Evolutionary conservation across 1,140 invertebrate species (phyloP).

Genomic region (Leptonema lineaticorne): DNA sequence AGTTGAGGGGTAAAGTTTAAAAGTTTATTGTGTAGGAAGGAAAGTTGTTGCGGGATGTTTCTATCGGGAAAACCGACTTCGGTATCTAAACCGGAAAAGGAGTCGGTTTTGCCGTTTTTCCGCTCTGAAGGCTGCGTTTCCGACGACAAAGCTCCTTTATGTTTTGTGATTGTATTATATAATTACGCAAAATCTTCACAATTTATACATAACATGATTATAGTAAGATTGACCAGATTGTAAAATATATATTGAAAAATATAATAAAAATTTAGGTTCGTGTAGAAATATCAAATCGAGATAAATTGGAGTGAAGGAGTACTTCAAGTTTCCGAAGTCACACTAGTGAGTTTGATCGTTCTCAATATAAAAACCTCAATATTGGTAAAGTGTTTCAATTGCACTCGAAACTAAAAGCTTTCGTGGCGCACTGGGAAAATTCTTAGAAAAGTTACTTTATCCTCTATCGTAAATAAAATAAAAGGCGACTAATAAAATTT

Average conservation of each 20-base stretch:
- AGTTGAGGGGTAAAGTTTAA: neutral
- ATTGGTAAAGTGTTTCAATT: neutral
- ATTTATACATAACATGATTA: no score
- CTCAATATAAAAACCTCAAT: neutral
- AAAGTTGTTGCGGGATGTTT: neutral
- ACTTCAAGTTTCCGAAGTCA: neutral
- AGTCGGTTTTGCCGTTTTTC: neutral
- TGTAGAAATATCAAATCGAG: no score
- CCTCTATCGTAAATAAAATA: neutral
- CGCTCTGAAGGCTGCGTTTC: slow-evolving; percentile 2
- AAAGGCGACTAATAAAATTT: no score
- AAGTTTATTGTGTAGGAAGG: neutral
- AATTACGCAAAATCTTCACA: no score
- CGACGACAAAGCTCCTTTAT: no score
- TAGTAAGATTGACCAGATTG: no score
- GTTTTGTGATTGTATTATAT: no score
- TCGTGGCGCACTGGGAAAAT: neutral
- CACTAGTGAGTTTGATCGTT: neutral
- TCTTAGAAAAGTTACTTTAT: neutral
- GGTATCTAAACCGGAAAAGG: slow-evolving; percentile 1
- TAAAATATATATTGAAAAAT: no score
- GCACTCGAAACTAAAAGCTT: neutral
- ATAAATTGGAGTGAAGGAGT: no score
- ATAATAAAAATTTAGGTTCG: no score
- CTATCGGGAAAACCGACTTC: neutral